Evolutionary conservation across 92 coral and sea anemone genomes (phyloP).

Genomic region (Paragorgia papillata): DNA sequence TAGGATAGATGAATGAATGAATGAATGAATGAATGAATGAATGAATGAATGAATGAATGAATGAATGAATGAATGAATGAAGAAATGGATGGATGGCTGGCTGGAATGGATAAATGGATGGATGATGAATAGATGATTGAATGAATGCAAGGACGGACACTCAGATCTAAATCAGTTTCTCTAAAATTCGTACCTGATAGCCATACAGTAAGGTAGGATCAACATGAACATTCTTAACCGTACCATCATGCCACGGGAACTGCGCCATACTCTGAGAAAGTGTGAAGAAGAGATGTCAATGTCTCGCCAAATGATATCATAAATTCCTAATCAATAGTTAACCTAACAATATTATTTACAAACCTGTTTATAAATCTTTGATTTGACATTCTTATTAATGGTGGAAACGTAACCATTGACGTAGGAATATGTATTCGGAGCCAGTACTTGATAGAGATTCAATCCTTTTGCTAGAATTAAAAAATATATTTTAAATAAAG

Average conservation of each 20-base stretch:
- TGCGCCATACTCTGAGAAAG: conserved; percentile 89
- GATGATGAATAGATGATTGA: too few relatives aligned
- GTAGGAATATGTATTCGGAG: conserved; percentile 93
- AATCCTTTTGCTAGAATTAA: conserved; percentile 73
- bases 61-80: too few relatives aligned
- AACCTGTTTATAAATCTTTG: conserved; percentile 89
- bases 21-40: too few relatives aligned
- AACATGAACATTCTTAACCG: conserved; percentile 94
- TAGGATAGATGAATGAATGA: too few relatives aligned
- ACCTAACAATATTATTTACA: not conserved
- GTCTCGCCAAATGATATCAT: too few relatives aligned
- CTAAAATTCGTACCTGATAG: conserved; percentile 67
- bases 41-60: too few relatives aligned
- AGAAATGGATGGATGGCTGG: too few relatives aligned
- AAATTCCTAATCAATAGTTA: not conserved
- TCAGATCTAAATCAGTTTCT: not conserved
- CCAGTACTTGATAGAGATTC: conserved; percentile 90
- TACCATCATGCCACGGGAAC: conserved; percentile 95
- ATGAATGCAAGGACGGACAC: too few relatives aligned
- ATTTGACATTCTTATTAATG: conserved; percentile 86
- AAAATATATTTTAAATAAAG: not conserved
- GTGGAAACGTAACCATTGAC: conserved; percentile 94
- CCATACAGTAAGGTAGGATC: conserved; percentile 94
- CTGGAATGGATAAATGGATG: too few relatives aligned
- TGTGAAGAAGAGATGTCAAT: not conserved